Evolutionary conservation across 2,113 vertebrate genomes (phyloP).

Genomic region (Candoia aspera): DNA sequence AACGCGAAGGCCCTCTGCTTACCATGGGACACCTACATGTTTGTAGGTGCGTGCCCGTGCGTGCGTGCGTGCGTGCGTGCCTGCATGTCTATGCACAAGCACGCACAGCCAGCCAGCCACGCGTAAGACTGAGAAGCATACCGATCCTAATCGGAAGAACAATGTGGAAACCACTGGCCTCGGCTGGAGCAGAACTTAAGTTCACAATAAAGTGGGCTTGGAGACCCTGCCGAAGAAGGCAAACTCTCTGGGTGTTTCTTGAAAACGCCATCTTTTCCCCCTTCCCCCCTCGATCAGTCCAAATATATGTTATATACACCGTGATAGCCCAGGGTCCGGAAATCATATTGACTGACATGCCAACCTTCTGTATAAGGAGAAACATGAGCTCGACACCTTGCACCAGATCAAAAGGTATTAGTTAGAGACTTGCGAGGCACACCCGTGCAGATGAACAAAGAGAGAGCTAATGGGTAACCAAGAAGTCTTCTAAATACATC

Average conservation of each 20-base stretch:
- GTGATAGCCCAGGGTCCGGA: not conserved
- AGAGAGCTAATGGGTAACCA: not conserved
- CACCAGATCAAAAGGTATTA: not conserved
- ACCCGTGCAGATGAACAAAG: not conserved
- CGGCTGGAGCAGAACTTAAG: too few species aligned
- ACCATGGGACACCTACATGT: not conserved
- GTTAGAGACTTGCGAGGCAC: not conserved
- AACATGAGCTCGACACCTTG: not conserved
- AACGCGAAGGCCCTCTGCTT: not conserved
- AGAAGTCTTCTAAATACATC: not conserved
- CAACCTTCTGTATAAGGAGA: not conserved
- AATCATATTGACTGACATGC: not conserved
- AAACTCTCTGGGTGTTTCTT: conserved; percentile 20
- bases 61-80: conserved; percentile 6
- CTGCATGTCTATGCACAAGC: conserved; percentile 14
- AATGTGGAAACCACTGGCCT: too few species aligned
- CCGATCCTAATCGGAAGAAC: not conserved
- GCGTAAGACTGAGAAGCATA: not conserved
- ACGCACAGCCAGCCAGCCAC: not conserved
- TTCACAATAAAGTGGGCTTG: not conserved
- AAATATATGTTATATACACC: too few species aligned
- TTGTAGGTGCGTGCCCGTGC: not conserved
- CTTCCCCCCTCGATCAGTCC: not conserved
- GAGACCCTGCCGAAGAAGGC: not conserved
- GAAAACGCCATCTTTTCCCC: not conserved